Evolutionary conservation across 2,888 invertebrate species (phyloP), one percentile per base, ranked within the genome.

Genomic region (Agapetus fuscipes): DNA sequence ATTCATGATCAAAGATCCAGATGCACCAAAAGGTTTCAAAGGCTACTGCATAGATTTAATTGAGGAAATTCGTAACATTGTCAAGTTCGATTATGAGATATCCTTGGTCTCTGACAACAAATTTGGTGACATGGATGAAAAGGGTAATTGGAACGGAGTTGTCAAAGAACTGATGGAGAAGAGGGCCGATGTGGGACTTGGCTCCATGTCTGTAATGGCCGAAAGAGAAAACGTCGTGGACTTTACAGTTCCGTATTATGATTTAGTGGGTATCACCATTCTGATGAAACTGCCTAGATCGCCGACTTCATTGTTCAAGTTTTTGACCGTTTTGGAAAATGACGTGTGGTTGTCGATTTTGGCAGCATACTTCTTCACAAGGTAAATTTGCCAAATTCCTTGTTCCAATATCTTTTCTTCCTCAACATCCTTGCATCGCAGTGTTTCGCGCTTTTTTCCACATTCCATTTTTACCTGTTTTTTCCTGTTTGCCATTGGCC

Each of bases 211-310:
- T 0, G 95, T 97, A 0, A 96, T 95, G 91, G 95, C 96, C 0
- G 96, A 96, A 52, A 69, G 97, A 25, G 95, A 95, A 63, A 90
- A 89, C 55, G 93, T 95, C 0, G 90, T 97, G 2, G 97, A 97
- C 62, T 97, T 96, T 59, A 97, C 97, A 0, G 93, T 97, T 0
- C 96, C 97, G 0, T 97, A 93, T 60, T 97, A 97, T 61, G 97
- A 98, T 66, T 72, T 96, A 49, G 96, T 97, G 0, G 97, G 97
- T 1, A 89, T 95, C 36, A 91, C 94, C 0, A 96, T 98, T 49
- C 74, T 97, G 58, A 95, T 96, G 91, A 84, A 83, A 57, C 78
- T 89, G 49, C 88, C 91, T 0, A 81, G 82, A 51, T 81, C 87
- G 0, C 83, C 87, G 16, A 93, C 95, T 4, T 93, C 94, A 0